Base-by-base conservation (phyloP, 2,113 vertebrate species). In the Alethe castanea region DNA sequence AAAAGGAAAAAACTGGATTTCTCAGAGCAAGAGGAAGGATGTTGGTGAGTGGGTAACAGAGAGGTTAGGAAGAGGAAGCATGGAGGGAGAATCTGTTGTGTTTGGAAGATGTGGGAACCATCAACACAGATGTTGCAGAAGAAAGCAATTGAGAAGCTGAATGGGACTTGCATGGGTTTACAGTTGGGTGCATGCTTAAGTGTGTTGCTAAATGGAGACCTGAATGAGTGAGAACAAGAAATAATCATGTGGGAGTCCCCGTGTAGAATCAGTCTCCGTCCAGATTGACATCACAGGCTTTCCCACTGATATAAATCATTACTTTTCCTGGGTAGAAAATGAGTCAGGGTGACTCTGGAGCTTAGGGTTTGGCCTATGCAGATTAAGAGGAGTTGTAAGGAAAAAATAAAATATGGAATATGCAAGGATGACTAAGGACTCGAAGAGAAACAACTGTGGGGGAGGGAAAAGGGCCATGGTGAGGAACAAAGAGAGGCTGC, bases 51-150 rank as follows among this genome's bases (percentile, higher is more conserved):
- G 80, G 77, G 85, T 85, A 86, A 93, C 56, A 78, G 86, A 83
- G 77, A 70, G 42, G 69, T 76, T 71, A 82, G 71, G 87, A 80
- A 76, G 59, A 91, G 65, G 66, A 92, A 74, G 76, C 45, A 60
- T 59, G 61, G 86, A 94, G 78, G 90, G 93, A 92, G 56, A 93
- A 81, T 93, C 92, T 94, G 93, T 96, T 94, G 52, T 93, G 64
- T 96, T 96, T 93, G 64, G 72, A 88, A 94, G 90, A 94, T 94
- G 86, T 96, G 82, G 84, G 66, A 97, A 86, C 81, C 82, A 71
- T 95, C 94, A 95, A 90, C 93, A 95, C 87, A 93, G 94, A 95
- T 95, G 90, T 90, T 95, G 88, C 85, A 89, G 66, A 82, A 70
- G 86, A 86, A 95, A 91, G 88, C 54, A 61, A 47, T 50, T 81